A percentile compares a stretch with the other conserved stretches of the same genome.
Evolutionary conservation across 2,797 vertebrate species (phyloP).

Genomic region (Mastacembelus armatus): DNA sequence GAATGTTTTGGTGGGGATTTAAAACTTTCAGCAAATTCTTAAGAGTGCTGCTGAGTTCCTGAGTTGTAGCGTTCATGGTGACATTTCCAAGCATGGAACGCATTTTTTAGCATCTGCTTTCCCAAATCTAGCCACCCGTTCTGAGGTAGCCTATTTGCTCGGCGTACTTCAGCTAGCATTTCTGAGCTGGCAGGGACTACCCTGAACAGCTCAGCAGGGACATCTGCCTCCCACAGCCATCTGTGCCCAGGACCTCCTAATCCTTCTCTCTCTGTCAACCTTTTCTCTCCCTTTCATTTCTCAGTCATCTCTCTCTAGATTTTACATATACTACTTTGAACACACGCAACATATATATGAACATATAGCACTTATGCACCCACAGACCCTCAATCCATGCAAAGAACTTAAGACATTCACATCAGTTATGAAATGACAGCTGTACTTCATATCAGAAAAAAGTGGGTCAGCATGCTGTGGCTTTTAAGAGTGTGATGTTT

Average conservation of each 20-base stretch:
- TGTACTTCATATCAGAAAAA: conserved; percentile 14
- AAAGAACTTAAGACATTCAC: conserved; percentile 27
- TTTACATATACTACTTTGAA: conserved; percentile 32
- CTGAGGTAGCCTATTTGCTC: conserved; percentile 71
- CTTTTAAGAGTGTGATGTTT: conserved; percentile 19
- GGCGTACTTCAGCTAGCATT: conserved; percentile 72
- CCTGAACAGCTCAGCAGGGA: conserved; percentile 78
- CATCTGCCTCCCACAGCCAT: conserved; percentile 81
- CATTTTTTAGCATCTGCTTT: conserved; percentile 81
- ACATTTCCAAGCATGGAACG: conserved; percentile 55
- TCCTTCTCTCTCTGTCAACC: conserved; percentile 64
- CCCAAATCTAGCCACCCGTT: conserved; percentile 73
- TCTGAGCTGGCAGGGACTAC: conserved; percentile 75
- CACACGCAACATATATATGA: background rate
- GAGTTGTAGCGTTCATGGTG: conserved; percentile 33
- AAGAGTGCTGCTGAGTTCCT: conserved; percentile 38
- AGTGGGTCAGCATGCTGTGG: conserved; percentile 16
- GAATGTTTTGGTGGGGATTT: conserved; percentile 1
- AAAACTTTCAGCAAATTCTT: conserved; percentile 27
- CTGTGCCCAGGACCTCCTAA: conserved; percentile 76
- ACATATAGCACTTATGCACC: background rate
- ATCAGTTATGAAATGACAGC: conserved; percentile 45
- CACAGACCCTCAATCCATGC: conserved; percentile 14
- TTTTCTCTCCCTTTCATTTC: conserved; percentile 31
- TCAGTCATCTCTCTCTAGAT: conserved; percentile 29